These are phyloP conservation scores for Dryomyza anilis DNA, from an alignment of 2,888 invertebrate genomes.

Conservation along the genomic window DNA sequence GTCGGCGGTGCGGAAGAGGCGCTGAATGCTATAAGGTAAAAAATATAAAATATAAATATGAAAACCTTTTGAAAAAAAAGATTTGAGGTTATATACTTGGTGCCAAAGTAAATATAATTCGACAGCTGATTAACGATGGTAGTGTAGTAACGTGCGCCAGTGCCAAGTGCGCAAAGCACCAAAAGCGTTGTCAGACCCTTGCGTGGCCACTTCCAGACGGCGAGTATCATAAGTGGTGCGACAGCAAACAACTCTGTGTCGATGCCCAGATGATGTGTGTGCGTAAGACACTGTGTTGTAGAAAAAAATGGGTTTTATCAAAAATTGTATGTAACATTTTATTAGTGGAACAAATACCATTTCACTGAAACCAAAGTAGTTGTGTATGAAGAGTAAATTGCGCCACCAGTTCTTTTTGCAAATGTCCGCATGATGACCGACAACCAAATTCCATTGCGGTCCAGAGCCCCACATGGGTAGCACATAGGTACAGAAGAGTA, in stretches of 20 bases:
- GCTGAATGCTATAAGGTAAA: slow-evolving; percentile 63
- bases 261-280: slow-evolving; percentile 74
- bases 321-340: background rate
- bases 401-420: slow-evolving; percentile 75
- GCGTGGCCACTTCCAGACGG: slow-evolving; percentile 68
- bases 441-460: slow-evolving; percentile 73
- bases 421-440: slow-evolving; percentile 70
- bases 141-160: slow-evolving; percentile 67
- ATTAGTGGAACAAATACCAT: slow-evolving; percentile 63
- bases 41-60: background rate
- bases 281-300: slow-evolving; percentile 67
- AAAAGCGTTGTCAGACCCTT: slow-evolving; percentile 63
- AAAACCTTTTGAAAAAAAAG: background rate
- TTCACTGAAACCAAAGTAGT: slow-evolving; percentile 74
- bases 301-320: background rate
- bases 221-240: slow-evolving; percentile 67
- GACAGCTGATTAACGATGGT: slow-evolving; percentile 67
- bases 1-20: slow-evolving; percentile 72
- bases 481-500: slow-evolving; percentile 71
- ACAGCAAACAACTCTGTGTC: slow-evolving; percentile 71
- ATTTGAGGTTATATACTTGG: slow-evolving; percentile 66
- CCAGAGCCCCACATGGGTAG: slow-evolving; percentile 69
- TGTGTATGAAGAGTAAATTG: slow-evolving; percentile 73
- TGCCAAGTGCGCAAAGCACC: slow-evolving; percentile 64
- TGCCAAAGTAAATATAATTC: slow-evolving; percentile 72